Percentiles rank a stretch among this genome's conserved stretches.
phyloP scores from a whole-genome alignment of 1,140 invertebrate species.

The Daktulosphaira vitifoliae region DNA sequence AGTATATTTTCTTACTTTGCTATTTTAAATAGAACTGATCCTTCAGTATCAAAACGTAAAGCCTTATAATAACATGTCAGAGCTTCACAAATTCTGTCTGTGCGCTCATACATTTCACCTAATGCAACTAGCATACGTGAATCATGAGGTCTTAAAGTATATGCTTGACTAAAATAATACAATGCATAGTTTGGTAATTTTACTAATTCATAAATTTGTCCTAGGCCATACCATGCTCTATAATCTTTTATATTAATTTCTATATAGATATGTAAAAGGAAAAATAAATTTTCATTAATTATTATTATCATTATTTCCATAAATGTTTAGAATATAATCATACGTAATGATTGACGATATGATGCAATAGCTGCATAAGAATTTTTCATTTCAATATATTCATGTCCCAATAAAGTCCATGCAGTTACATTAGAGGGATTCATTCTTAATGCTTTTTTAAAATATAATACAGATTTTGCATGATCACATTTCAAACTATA shows the following conservation, averaged over 20 bases:
- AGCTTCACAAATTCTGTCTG: slow-evolving; percentile 85
- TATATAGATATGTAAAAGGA: no score
- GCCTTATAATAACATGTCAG: slow-evolving; percentile 68
- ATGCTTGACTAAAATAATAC: slow-evolving; percentile 96
- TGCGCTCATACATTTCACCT: slow-evolving; percentile 92
- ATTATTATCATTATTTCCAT: no score
- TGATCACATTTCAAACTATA: slow-evolving; percentile 94
- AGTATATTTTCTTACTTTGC: not conserved
- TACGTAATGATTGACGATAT: slow-evolving; percentile 92
- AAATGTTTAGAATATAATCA: no score
- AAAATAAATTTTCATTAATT: no score
- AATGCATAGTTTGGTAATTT: slow-evolving; percentile 26
- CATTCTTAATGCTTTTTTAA: slow-evolving; percentile 86
- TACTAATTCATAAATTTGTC: slow-evolving; percentile 95
- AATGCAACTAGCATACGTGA: slow-evolving; percentile 92
- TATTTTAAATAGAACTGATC: not conserved
- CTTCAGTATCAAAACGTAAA: slow-evolving; percentile 1
- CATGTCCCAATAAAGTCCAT: slow-evolving; percentile 98
- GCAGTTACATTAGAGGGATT: slow-evolving; percentile 92
- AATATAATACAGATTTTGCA: slow-evolving; percentile 93
- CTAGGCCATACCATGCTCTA: slow-evolving; percentile 96
- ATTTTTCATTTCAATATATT: slow-evolving; percentile 99
- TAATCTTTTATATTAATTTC: slow-evolving; percentile 92
- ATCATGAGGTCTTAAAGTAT: slow-evolving; percentile 89
- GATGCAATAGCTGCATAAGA: slow-evolving; percentile 95